phyloP scores from a whole-genome alignment of 2,113 vertebrate species.

The Takifugu bimaculatus region DNA sequence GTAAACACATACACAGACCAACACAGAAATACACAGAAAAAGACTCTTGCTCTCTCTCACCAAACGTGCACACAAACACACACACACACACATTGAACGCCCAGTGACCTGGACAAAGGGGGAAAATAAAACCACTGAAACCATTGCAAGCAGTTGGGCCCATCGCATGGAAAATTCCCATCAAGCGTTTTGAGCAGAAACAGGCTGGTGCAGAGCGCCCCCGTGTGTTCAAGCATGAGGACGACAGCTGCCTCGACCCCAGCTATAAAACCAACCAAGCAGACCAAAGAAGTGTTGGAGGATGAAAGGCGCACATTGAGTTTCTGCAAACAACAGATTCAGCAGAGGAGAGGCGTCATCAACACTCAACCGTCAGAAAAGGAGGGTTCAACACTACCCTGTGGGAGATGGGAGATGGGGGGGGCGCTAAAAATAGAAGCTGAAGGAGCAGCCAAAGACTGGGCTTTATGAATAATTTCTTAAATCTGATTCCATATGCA shows the following conservation, averaged over 20 bases:
- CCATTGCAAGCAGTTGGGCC: conserved; percentile 47
- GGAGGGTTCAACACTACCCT: conserved; percentile 1
- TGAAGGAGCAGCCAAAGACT: conserved; percentile 10
- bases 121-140: conserved; percentile 39
- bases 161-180: conserved; percentile 71
- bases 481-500: conserved; percentile 28
- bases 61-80: conserved; percentile 21
- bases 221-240: conserved; percentile 36
- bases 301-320: conserved; percentile 50
- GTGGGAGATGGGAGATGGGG: background rate
- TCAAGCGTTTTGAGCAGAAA: conserved; percentile 20
- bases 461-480: conserved; percentile 31
- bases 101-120: conserved; percentile 56
- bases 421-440: conserved; percentile 2
- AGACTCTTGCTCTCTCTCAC: background rate
- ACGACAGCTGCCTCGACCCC: conserved; percentile 20
- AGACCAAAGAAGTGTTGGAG: conserved; percentile 22
- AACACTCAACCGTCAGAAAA: conserved; percentile 3
- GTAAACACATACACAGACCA: conserved; percentile 46
- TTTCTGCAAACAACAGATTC: conserved; percentile 21
- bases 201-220: conserved; percentile 34
- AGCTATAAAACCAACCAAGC: conserved; percentile 34
- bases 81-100: conserved; percentile 32
- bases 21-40: conserved; percentile 15
- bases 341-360: conserved; percentile 34